Evolutionary conservation across 2,888 invertebrate species (phyloP).

Genomic region (Cheilosia pagana): DNA sequence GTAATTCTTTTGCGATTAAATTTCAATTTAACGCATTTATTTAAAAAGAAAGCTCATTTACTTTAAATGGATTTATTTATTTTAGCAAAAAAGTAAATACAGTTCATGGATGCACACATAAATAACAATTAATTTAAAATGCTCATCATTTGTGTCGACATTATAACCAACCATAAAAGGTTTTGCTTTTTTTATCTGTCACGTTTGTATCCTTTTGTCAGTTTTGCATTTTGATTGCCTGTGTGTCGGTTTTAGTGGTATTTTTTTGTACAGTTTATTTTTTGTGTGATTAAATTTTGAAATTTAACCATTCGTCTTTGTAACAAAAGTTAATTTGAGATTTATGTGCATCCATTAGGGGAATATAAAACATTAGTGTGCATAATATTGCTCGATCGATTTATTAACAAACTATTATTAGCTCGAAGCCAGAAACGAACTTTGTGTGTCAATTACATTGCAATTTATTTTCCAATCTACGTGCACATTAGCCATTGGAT

Average conservation of each 20-base stretch:
- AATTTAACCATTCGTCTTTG: constrained; percentile 23
- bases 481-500: constrained; percentile 30
- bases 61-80: no score
- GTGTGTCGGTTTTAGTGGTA: no score
- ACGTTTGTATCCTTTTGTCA: no score
- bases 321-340: constrained; percentile 14
- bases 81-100: no score
- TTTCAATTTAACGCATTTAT: no score
- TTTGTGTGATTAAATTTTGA: constrained; percentile 20
- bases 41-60: no score
- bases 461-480: constrained; percentile 43
- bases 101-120: neutral
- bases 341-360: constrained; percentile 43
- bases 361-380: neutral
- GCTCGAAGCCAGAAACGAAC: neutral
- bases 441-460: constrained; percentile 34
- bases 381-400: neutral
- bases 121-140: constrained; percentile 29
- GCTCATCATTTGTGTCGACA: constrained; percentile 26
- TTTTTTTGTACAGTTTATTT: neutral
- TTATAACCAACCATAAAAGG: constrained; percentile 10
- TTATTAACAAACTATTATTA: constrained; percentile 23
- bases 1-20: no score
- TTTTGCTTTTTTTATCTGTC: no score
- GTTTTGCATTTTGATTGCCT: no score